Evolutionary conservation across 2,888 invertebrate species (phyloP), one percentile per base, ranked within the genome.

Genomic region (Drosophila meridiana): DNA sequence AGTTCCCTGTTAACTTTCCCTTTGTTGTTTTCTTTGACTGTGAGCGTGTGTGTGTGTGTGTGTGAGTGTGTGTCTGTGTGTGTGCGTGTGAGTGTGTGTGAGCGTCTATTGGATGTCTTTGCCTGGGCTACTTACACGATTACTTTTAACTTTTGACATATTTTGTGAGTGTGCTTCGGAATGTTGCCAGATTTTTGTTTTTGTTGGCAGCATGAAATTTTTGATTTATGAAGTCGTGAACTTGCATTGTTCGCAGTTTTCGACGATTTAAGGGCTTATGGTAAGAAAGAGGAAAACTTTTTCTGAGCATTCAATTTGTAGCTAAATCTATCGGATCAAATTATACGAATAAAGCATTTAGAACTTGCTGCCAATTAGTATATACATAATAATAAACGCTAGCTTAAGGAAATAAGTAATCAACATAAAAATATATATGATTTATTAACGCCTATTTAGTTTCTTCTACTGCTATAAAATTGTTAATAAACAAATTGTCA

Each of bases 91-190:
- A 45, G 61, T 43, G 20, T 50, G 48, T 40, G 55, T 26, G 38
- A 4, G 20, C 30, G 48, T 73, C 52, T 61, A 59, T 62, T 69
- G 64, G 26, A 50, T 57, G 34, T 26, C 42, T 61, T 75, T 55
- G 61, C 52, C 57, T 47, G 58, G 75, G 68, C 75, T 68, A 79
- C 79, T 82, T 82, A 79, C 61, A 67, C 80, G 80, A 80, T 80
- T 80, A 83, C 77, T 82, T 80, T 83, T 81, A 71, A 83, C 83
- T 83, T 77, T 77, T 80, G 83, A 80, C 80, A 80, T 83, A 73
- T 80, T 83, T 74, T 64, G 62, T 76, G 69, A 65, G 70, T 68
- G 68, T 63, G 67, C 62, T 58, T 60, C 75, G 79, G 75, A 80
- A 82, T 83, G 81, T 80, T 81, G 81, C 81, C 83, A 83, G 83